phyloP scores from a whole-genome alignment of 1,140 invertebrate species.

The Octopus sinensis region DNA sequence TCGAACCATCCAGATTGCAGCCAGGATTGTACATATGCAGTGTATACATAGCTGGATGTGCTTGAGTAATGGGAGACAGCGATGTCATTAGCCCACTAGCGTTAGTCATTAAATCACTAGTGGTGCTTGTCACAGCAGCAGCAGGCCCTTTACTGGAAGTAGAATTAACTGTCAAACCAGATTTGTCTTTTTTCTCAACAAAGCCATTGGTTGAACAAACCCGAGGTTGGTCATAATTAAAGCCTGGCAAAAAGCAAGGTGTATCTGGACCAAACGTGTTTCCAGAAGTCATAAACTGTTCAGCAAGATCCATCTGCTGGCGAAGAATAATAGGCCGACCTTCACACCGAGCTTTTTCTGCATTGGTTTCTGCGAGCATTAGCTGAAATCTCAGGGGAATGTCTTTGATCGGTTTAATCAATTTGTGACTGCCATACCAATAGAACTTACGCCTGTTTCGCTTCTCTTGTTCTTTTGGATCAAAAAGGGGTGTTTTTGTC shows the following conservation, averaged over 20 bases:
- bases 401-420: constrained; percentile 53
- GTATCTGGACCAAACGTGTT: constrained; percentile 37
- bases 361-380: constrained; percentile 41
- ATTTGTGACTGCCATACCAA: constrained; percentile 49
- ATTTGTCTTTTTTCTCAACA: not conserved
- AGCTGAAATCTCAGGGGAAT: constrained; percentile 49
- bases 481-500: not conserved
- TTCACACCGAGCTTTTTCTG: constrained; percentile 46
- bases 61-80: not conserved
- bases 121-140: not conserved
- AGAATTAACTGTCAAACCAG: not conserved
- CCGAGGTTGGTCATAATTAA: not conserved
- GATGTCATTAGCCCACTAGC: not conserved
- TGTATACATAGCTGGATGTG: constrained; percentile 4
- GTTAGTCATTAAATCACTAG: not conserved
- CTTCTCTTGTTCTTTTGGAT: constrained; percentile 4
- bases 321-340: constrained; percentile 49
- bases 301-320: constrained; percentile 27
- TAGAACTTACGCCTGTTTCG: constrained; percentile 46
- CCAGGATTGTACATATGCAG: not conserved
- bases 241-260: constrained; percentile 40
- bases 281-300: not conserved
- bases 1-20: not conserved
- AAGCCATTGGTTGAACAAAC: not conserved
- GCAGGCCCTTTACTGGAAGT: not conserved